Base-by-base conservation (phyloP, 2,797 vertebrate species). In the Acanthornis magna region DNA sequence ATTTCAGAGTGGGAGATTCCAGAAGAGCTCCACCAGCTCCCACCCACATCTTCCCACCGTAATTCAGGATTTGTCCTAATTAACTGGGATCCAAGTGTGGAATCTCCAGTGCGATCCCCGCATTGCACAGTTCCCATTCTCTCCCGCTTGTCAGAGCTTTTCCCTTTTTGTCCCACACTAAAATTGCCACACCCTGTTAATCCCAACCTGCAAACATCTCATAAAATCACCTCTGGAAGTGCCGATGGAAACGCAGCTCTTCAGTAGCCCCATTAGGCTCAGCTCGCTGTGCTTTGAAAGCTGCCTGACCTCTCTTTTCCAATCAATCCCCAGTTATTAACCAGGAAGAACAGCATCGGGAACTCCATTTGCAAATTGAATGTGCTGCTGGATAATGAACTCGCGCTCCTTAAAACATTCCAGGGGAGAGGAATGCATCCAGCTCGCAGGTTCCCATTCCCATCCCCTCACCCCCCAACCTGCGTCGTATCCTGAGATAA, bases 261-360 rank as follows among this genome's bases (percentile, higher is more conserved):
- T 57, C 18, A 4, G n/a, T 21, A 72, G 82, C 87, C 62, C 67
- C 81, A 74, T 94, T 84, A 85, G 61, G 65, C 80, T 62, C 21
- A 2, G 87, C 60, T 82, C 68, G 40, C 47, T 75, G 76, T 57
- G 83, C 91, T 89, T 32, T 51, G 57, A 43, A 30, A 89, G 75
- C 94, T 36, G 29, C 47, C 16, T 43, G 92, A 86, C 79, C 91
- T 95, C 94, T 84, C 68, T 88, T 95, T 96, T 88, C 94, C 96
- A 70, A 92, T 88, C 91, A 78, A 91, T 95, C 81, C 94, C 92
- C 94, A 27, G 86, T 94, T 94, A 94, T 95, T 93, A 95, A 62
- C 92, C 67, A 58, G 85, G 94, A 94, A 65, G 73, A 88, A 68
- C 32, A 86, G 89, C 76, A 36, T 6, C 27, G 61, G 87, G 93